Conservation (phyloP, 2,888 invertebrate genomes). For the Epinotia ramella region DNA sequence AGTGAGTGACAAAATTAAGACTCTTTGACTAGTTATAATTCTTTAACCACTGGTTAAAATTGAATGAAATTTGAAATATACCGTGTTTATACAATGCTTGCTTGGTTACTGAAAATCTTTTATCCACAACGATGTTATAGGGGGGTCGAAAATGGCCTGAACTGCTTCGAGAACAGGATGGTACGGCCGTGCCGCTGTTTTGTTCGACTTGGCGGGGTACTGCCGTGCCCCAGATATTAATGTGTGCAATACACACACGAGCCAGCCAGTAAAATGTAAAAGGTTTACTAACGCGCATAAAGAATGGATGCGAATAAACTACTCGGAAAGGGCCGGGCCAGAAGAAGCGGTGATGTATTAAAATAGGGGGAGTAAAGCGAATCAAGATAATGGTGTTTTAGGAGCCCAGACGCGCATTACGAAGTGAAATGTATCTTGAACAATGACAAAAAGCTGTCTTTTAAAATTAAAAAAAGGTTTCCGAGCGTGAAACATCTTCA, state of each 20-base stretch:
- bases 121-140: too few relatives aligned
- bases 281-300: slow-evolving; percentile 26
- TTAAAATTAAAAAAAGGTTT: slow-evolving; percentile 20
- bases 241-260: background rate
- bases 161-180: too few relatives aligned
- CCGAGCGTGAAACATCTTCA: slow-evolving; percentile 7
- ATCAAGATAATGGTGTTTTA: slow-evolving; percentile 42
- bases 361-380: slow-evolving; percentile 37
- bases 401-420: slow-evolving; percentile 15
- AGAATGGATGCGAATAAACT: slow-evolving; percentile 42
- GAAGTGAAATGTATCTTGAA: slow-evolving; percentile 26
- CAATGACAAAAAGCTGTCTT: slow-evolving; percentile 27
- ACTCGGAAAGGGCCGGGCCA: slow-evolving; percentile 37
- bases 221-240: background rate
- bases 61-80: too few relatives aligned
- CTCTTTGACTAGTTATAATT: too few relatives aligned
- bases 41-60: too few relatives aligned
- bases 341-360: slow-evolving; percentile 43
- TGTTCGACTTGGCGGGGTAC: too few relatives aligned
- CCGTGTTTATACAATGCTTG: too few relatives aligned
- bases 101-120: too few relatives aligned
- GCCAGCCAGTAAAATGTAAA: slow-evolving; percentile 23
- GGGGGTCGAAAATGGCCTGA: too few relatives aligned
- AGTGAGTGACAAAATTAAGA: too few relatives aligned
- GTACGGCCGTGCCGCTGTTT: too few relatives aligned